Percentiles rank a stretch among this genome's conserved stretches.
Evolutionary conservation across 2,888 invertebrate genomes (phyloP).

Genomic region (Boloria euphrosyne): DNA sequence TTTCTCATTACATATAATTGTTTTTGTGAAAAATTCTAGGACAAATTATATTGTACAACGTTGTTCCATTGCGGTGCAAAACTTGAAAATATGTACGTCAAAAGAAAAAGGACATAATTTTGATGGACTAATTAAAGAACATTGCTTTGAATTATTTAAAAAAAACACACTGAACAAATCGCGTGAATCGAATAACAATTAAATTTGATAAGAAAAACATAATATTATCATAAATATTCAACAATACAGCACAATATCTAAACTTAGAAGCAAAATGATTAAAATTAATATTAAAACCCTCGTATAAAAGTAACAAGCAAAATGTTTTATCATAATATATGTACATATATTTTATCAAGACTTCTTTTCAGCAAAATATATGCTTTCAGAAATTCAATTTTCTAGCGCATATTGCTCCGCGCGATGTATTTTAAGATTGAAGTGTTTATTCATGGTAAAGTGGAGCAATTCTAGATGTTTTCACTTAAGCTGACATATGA

Average conservation of each 20-base stretch:
- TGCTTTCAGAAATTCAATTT: constrained; percentile 28
- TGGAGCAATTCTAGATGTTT: constrained; percentile 32
- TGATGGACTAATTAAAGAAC: too few species aligned
- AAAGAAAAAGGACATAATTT: background rate
- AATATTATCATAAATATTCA: too few species aligned
- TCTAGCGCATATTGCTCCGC: constrained; percentile 32
- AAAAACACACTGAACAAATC: too few species aligned
- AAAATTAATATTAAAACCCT: too few species aligned
- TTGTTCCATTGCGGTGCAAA: background rate
- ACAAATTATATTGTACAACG: background rate
- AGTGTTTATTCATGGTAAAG: constrained; percentile 36
- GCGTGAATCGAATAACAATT: too few species aligned
- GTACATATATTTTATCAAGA: background rate
- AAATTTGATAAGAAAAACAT: too few species aligned
- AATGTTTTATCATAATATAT: background rate
- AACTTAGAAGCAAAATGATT: too few species aligned
- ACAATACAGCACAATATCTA: too few species aligned
- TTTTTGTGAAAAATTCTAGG: background rate
- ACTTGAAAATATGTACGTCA: background rate
- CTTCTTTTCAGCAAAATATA: constrained; percentile 17
- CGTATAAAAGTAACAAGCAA: too few species aligned
- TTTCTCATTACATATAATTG: constrained; percentile 19
- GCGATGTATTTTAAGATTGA: constrained; percentile 34
- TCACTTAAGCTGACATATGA: constrained; percentile 29
- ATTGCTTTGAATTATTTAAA: too few species aligned